Conservation (phyloP, 2,113 vertebrate genomes). For the Anser cygnoides region DNA sequence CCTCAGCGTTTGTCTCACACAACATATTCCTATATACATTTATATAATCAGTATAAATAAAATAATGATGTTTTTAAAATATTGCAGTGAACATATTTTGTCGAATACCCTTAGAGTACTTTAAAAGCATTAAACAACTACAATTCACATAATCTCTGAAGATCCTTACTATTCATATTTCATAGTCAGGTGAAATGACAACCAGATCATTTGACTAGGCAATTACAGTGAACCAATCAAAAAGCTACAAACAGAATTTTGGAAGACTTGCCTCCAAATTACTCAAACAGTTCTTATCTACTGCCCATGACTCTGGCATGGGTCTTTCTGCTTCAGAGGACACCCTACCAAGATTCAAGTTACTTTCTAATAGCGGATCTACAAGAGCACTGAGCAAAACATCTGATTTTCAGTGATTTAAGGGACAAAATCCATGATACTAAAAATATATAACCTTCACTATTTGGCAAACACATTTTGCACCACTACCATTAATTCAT, state of each 20-base stretch:
- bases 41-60: neutral
- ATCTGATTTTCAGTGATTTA: rapidly evolving
- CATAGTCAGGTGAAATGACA: neutral
- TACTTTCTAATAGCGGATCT: neutral
- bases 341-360: neutral
- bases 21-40: neutral
- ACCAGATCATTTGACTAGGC: neutral
- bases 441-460: neutral
- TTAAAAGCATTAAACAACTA: neutral
- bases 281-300: neutral
- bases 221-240: neutral
- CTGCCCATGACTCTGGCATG: neutral
- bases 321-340: neutral
- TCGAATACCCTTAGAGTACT: neutral
- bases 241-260: neutral
- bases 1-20: neutral
- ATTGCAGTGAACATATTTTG: neutral
- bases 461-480: neutral
- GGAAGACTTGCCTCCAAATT: neutral
- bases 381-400: neutral
- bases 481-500: neutral
- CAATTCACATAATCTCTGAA: neutral
- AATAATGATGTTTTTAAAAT: neutral
- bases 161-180: neutral
- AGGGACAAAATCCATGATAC: neutral